phyloP scores from a whole-genome alignment of 2,888 invertebrate genomes.

The Meta bourneti region DNA sequence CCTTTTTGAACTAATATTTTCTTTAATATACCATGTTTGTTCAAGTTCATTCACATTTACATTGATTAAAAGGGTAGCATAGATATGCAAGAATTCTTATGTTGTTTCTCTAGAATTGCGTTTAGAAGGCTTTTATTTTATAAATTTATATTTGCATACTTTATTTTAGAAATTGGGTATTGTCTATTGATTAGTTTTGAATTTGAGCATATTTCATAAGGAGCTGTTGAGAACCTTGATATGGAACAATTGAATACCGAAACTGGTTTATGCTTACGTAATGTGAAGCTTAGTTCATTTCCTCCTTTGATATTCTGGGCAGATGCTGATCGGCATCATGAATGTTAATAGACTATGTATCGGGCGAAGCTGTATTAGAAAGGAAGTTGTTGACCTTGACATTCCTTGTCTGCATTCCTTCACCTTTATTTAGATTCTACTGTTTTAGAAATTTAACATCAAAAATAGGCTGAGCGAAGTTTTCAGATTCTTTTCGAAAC shows the following conservation, averaged over 20 bases:
- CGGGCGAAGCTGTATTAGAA: not conserved
- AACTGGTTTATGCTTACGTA: slow-evolving; percentile 61
- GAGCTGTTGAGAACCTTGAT: too few species aligned
- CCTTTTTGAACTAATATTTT: too few species aligned
- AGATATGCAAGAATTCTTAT: too few species aligned
- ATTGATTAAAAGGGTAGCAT: too few species aligned
- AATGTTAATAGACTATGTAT: slow-evolving; percentile 28
- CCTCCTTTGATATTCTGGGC: slow-evolving; percentile 40
- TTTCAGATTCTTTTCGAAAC: not conserved
- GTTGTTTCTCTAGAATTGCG: too few species aligned
- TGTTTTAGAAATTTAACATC: not conserved
- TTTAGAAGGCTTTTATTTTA: too few species aligned
- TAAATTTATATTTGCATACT: too few species aligned
- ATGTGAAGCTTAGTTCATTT: slow-evolving; percentile 40
- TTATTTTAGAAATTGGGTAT: too few species aligned
- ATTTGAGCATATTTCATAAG: not conserved
- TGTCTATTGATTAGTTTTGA: not conserved
- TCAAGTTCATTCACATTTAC: too few species aligned
- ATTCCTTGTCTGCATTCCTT: slow-evolving; percentile 60
- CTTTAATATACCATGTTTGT: too few species aligned
- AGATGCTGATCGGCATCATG: not conserved
- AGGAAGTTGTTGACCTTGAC: slow-evolving; percentile 69
- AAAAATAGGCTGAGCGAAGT: not conserved
- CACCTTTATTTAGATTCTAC: not conserved
- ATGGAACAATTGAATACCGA: not conserved